Conservation (phyloP, 1,140 invertebrate species). For the Drosophila kanapiae region DNA sequence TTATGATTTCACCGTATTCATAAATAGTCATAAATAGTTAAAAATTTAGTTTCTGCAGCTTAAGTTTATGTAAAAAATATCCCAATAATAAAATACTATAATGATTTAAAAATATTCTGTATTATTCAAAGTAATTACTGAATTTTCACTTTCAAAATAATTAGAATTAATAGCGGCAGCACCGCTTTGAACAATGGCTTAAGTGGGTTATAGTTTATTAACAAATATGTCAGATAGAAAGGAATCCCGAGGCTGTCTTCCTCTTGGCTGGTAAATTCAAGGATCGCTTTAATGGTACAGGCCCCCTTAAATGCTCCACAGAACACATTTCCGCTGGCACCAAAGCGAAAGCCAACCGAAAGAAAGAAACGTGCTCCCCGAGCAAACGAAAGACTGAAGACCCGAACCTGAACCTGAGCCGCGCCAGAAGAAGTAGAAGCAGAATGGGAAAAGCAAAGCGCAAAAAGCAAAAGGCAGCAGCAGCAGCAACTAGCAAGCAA, state of each 20-base stretch:
- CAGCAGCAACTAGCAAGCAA: constrained; percentile 73
- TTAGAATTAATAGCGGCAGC: neutral
- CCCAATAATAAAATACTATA: too few species aligned
- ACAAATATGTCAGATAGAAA: neutral
- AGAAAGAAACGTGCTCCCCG: constrained; percentile 58
- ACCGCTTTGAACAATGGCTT: neutral
- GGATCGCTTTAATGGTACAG: neutral
- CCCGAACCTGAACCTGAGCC: constrained; percentile 61
- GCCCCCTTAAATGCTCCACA: constrained; percentile 22
- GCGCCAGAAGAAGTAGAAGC: constrained; percentile 65
- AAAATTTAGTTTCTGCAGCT: too few species aligned
- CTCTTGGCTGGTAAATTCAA: neutral
- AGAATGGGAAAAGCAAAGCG: constrained; percentile 65
- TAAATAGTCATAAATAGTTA: too few species aligned
- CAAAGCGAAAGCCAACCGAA: constrained; percentile 68
- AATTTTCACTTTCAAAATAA: neutral
- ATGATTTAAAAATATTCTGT: too few species aligned
- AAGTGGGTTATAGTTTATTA: neutral
- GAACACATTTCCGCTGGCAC: constrained; percentile 34
- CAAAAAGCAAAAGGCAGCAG: constrained; percentile 72
- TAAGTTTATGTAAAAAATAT: too few species aligned
- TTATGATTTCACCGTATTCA: too few species aligned
- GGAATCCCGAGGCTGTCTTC: neutral
- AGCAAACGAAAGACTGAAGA: constrained; percentile 79
- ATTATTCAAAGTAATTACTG: too few species aligned